phyloP scores from a whole-genome alignment of 2,797 vertebrate genomes.

The Sebastes matsubarae region DNA sequence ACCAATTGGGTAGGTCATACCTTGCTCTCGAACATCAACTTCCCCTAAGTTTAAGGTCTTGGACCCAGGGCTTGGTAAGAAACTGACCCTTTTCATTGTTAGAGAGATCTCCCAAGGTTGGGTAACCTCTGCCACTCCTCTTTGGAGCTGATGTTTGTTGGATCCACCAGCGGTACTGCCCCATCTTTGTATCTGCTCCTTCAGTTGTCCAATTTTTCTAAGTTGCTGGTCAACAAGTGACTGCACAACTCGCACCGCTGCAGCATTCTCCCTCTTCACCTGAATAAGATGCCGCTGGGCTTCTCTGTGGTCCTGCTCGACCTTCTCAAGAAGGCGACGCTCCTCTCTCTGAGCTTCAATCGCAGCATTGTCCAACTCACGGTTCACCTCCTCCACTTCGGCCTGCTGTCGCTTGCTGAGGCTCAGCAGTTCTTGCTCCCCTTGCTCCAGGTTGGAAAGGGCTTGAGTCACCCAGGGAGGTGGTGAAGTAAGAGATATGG shows the following conservation, averaged over 20 bases:
- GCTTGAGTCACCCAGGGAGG: conserved; percentile 78
- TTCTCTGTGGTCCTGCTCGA: conserved; percentile 77
- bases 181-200: conserved; percentile 79
- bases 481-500: conserved; percentile 44
- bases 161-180: conserved; percentile 64
- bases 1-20: conserved; percentile 79
- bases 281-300: conserved; percentile 72
- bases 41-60: conserved; percentile 70
- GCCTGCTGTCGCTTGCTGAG: conserved; percentile 73
- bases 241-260: conserved; percentile 72
- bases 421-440: conserved; percentile 71
- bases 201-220: conserved; percentile 74
- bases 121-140: conserved; percentile 72
- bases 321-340: conserved; percentile 74
- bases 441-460: conserved; percentile 76
- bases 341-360: conserved; percentile 78
- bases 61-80: conserved; percentile 54
- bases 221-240: conserved; percentile 79
- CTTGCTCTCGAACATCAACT: conserved; percentile 73
- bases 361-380: conserved; percentile 71
- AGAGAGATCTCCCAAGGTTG: conserved; percentile 84
- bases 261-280: conserved; percentile 80
- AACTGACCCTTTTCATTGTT: conserved; percentile 78
- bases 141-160: conserved; percentile 76
- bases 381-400: conserved; percentile 78